These are phyloP conservation scores for Eulemur mongoz DNA, from an alignment of 2,797 vertebrate genomes.

Conservation along the genomic window DNA sequence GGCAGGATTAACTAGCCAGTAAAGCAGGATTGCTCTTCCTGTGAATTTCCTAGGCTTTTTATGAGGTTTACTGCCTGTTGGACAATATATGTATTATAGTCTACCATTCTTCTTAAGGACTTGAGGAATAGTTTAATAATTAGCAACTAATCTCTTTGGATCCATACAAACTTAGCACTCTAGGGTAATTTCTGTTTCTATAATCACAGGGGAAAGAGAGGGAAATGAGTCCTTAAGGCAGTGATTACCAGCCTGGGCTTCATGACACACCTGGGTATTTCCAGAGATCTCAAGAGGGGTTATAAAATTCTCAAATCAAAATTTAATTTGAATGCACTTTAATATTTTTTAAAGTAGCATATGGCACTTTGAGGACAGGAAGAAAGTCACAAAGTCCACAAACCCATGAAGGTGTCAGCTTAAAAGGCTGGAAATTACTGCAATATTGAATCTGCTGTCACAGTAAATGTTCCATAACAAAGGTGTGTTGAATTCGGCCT, in stretches of 20 bases:
- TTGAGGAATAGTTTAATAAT: neutral
- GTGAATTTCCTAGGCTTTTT: neutral
- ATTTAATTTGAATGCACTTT: slow-evolving; percentile 58
- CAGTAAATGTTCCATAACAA: neutral
- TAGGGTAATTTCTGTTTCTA: neutral
- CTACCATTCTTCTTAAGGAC: neutral
- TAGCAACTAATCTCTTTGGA: neutral
- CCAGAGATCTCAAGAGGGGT: neutral
- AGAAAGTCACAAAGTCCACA: slow-evolving; percentile 44
- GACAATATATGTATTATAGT: neutral
- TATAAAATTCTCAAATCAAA: slow-evolving; percentile 59
- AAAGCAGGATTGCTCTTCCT: neutral
- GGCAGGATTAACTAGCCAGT: neutral
- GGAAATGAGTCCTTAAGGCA: neutral
- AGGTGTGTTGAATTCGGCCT: slow-evolving; percentile 24
- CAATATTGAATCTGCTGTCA: neutral
- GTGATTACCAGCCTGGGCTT: slow-evolving; percentile 25
- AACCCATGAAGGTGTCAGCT: slow-evolving; percentile 25
- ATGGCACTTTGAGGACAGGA: slow-evolving; percentile 54
- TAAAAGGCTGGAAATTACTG: slow-evolving; percentile 34
- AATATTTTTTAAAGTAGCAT: slow-evolving; percentile 54
- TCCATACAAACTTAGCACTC: neutral
- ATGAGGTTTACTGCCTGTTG: neutral
- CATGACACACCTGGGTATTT: neutral
- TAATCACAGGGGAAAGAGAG: neutral